Conservation (phyloP, 1,140 invertebrate species). For the Plutomurus gul region DNA sequence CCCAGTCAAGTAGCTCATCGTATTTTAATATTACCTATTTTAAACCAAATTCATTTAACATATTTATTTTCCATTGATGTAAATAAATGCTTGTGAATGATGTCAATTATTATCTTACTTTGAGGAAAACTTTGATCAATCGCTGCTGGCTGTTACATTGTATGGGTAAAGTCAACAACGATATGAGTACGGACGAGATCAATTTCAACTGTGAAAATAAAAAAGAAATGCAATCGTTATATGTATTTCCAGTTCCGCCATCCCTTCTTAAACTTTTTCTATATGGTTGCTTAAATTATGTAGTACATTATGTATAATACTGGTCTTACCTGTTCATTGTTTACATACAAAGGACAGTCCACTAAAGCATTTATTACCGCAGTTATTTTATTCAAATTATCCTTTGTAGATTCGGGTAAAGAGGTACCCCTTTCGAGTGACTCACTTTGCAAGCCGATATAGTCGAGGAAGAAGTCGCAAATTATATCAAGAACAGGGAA, state of each 20-base stretch:
- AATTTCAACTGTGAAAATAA: not conserved
- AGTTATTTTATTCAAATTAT: not conserved
- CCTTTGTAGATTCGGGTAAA: not conserved
- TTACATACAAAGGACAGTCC: not conserved
- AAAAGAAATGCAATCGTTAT: not conserved
- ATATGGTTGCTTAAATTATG: too few species aligned
- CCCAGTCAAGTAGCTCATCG: not conserved
- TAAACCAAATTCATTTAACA: not conserved
- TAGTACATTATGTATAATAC: too few species aligned
- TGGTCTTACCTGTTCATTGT: not conserved
- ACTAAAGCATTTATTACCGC: not conserved
- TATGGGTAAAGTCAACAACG: not conserved
- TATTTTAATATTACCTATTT: not conserved
- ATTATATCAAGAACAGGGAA: slow-evolving; percentile 29
- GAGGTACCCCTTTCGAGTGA: not conserved
- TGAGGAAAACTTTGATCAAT: not conserved
- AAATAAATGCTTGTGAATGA: not conserved
- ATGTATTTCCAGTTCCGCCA: too few species aligned
- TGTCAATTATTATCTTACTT: not conserved
- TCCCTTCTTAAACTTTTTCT: too few species aligned
- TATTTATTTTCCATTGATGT: too few species aligned
- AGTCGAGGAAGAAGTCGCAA: slow-evolving; percentile 14
- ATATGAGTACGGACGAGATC: not conserved
- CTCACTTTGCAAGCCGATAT: not conserved
- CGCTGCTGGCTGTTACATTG: not conserved